A percentile compares a stretch with the other conserved stretches of the same genome.
phyloP scores from a whole-genome alignment of 2,113 vertebrate species.

The Protomyctophum bolini region DNA sequence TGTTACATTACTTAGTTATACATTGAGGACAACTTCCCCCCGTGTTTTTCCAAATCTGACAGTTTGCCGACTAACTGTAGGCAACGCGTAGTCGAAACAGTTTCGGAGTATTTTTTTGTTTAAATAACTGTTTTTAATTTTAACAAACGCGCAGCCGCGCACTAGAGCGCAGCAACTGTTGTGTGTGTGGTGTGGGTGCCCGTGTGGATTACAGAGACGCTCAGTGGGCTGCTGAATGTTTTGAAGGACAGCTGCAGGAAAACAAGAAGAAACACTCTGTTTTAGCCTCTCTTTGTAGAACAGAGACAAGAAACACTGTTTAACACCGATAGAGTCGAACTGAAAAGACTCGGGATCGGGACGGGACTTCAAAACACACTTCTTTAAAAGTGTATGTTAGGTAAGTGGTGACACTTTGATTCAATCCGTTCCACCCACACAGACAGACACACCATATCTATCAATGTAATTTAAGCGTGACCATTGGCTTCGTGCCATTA shows the following conservation, averaged over 20 bases:
- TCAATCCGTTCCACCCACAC: background rate
- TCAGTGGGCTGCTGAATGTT: background rate
- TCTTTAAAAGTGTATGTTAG: slow-evolving; percentile 53
- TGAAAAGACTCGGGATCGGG: slow-evolving; percentile 43
- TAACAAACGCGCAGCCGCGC: slow-evolving; percentile 33
- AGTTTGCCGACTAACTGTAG: background rate
- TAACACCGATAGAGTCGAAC: too few species aligned
- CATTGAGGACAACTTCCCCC: slow-evolving; percentile 10
- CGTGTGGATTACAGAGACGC: slow-evolving; percentile 7
- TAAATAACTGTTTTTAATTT: slow-evolving; percentile 22
- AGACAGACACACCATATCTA: background rate
- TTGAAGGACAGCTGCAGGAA: background rate
- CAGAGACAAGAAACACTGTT: too few species aligned
- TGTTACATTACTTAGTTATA: background rate
- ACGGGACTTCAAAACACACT: slow-evolving; percentile 25
- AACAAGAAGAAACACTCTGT: background rate
- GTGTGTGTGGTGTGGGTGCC: background rate
- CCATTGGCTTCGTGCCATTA: slow-evolving; percentile 3
- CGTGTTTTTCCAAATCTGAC: background rate
- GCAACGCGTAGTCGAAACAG: background rate
- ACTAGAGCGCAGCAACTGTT: slow-evolving; percentile 23
- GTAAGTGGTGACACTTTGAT: slow-evolving; percentile 57
- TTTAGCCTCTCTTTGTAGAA: too few species aligned
- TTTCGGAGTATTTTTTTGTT: slow-evolving; percentile 22
- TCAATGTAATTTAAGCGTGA: slow-evolving; percentile 11